A percentile compares a stretch with the other conserved stretches of the same genome.
These are phyloP conservation scores for Sylvia atricapilla DNA, from an alignment of 2,113 vertebrate species.

Conservation along the genomic window DNA sequence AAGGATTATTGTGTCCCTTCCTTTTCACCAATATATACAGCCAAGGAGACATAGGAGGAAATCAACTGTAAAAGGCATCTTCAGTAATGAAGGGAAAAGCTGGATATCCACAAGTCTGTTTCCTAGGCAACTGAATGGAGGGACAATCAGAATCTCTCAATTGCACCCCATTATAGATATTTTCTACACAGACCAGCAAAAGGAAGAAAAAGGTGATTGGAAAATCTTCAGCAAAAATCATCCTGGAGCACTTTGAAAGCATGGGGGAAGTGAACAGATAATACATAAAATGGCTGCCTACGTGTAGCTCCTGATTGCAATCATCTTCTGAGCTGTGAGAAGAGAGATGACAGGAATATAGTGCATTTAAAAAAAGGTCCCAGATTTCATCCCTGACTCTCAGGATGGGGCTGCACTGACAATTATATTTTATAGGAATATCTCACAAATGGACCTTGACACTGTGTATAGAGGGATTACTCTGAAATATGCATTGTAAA, in stretches of 20 bases:
- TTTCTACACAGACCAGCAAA: conserved; percentile 47
- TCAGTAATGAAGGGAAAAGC: conserved; percentile 66
- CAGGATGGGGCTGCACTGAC: neutral
- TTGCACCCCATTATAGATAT: conserved; percentile 50
- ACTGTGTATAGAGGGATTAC: neutral
- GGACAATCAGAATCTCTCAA: conserved; percentile 64
- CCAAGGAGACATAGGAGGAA: conserved; percentile 42
- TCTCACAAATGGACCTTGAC: neutral
- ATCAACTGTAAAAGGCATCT: conserved; percentile 66
- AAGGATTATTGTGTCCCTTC: conserved; percentile 37
- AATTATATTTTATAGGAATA: neutral
- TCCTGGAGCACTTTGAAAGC: conserved; percentile 13
- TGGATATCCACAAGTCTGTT: conserved; percentile 70
- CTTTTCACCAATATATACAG: conserved; percentile 24
- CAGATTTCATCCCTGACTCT: neutral
- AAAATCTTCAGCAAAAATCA: conserved; percentile 28
- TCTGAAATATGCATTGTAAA: neutral
- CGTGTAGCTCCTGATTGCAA: neutral
- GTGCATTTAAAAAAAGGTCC: neutral
- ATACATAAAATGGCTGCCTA: neutral
- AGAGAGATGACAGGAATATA: neutral
- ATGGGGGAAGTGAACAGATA: neutral
- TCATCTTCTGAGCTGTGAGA: neutral
- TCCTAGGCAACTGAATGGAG: conserved; percentile 72
- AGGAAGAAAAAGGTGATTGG: conserved; percentile 20